These are phyloP conservation scores for Camarhynchus parvulus DNA, from an alignment of 2,113 vertebrate genomes.

Conservation along the genomic window DNA sequence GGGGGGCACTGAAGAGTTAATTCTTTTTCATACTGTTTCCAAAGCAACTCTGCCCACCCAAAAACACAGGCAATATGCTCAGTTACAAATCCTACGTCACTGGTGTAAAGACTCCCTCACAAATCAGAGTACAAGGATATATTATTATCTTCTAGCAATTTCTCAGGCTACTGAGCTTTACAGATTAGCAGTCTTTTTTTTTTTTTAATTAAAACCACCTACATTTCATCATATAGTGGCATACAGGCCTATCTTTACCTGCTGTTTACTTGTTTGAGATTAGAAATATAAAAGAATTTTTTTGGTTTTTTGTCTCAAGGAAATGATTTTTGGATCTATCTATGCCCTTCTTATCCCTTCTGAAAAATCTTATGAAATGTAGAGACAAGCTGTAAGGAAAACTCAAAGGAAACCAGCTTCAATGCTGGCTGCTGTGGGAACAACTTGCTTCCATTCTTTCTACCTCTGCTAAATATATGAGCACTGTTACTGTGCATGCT, in stretches of 20 bases:
- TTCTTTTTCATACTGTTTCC: conserved; percentile 41
- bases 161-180: background rate
- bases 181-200: background rate
- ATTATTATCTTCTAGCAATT: conserved; percentile 10
- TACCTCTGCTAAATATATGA: background rate
- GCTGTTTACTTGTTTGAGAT: background rate
- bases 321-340: background rate
- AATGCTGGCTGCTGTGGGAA: background rate
- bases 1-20: conserved; percentile 14
- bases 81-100: conserved; percentile 36
- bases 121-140: background rate
- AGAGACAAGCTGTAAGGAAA: background rate
- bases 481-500: background rate
- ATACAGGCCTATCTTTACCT: background rate
- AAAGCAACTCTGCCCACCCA: conserved; percentile 53
- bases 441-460: background rate
- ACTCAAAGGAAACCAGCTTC: background rate
- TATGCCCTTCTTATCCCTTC: background rate
- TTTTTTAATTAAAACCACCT: background rate
- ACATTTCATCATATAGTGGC: background rate
- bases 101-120: conserved; percentile 7
- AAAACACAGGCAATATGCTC: conserved; percentile 30
- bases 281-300: background rate
- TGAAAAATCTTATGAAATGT: background rate
- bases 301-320: background rate